phyloP scores from a whole-genome alignment of 2,113 vertebrate genomes.

The Chiloscyllium plagiosum region DNA sequence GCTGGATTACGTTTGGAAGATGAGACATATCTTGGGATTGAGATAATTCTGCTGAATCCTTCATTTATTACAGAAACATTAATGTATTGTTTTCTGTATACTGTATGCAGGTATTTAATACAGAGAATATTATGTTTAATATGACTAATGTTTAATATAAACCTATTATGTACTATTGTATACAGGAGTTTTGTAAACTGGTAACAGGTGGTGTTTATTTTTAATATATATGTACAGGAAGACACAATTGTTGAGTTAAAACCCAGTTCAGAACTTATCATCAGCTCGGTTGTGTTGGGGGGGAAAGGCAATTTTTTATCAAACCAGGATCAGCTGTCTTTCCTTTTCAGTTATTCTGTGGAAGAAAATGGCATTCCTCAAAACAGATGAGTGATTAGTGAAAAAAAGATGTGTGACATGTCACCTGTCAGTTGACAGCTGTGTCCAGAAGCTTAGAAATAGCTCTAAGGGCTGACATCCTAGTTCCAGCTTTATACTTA shows the following conservation, averaged over 20 bases:
- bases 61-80: background rate
- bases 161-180: background rate
- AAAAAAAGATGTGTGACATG: background rate
- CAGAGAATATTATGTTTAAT: background rate
- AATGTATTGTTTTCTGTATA: background rate
- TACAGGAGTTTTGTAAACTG: background rate
- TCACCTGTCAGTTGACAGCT: conserved; percentile 26
- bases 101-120: background rate
- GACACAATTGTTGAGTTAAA: background rate
- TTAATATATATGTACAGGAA: background rate
- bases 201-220: background rate
- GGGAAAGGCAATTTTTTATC: background rate
- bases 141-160: background rate
- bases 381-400: conserved; percentile 3
- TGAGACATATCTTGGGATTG: background rate
- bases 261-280: background rate
- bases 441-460: background rate
- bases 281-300: background rate
- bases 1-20: background rate
- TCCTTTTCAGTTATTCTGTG: conserved; percentile 10
- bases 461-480: background rate
- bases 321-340: conserved; percentile 8
- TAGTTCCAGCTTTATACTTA: background rate
- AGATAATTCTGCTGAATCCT: background rate
- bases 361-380: background rate